Evolutionary conservation across 2,888 invertebrate species (phyloP).

Genomic region (Athalia rosae): DNA sequence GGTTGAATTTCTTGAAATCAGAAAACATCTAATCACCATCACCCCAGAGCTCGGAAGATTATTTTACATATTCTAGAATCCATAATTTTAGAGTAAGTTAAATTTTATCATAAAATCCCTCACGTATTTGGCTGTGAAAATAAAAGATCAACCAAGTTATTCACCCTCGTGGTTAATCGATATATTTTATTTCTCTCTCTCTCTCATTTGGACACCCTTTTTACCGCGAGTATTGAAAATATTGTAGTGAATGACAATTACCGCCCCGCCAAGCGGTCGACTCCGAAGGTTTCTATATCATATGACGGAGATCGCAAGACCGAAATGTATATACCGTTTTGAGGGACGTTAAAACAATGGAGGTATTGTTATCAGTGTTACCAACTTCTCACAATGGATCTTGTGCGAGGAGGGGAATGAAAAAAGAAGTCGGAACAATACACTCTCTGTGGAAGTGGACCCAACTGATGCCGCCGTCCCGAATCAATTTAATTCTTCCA

Average conservation of each 20-base stretch:
- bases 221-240: no score
- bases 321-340: conserved; percentile 30
- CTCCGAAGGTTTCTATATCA: neutral
- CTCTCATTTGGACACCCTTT: no score
- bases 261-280: conserved; percentile 10
- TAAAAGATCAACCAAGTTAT: no score
- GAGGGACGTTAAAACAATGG: conserved; percentile 40
- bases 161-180: no score
- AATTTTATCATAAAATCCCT: no score
- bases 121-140: no score
- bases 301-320: conserved; percentile 14
- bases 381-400: conserved; percentile 39
- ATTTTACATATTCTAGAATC: no score
- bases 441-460: conserved; percentile 22
- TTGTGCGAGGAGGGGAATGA: neutral
- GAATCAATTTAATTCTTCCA: conserved; percentile 40
- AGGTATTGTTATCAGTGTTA: conserved; percentile 42
- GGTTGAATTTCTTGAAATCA: neutral
- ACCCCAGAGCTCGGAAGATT: no score
- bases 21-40: neutral
- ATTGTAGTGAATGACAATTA: neutral
- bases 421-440: conserved; percentile 41
- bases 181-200: no score
- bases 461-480: conserved; percentile 14
- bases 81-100: no score